Percentiles rank a stretch among this genome's conserved stretches.
These are phyloP conservation scores for Dexiosoma caninum DNA, from an alignment of 2,888 invertebrate species.

Conservation along the genomic window DNA sequence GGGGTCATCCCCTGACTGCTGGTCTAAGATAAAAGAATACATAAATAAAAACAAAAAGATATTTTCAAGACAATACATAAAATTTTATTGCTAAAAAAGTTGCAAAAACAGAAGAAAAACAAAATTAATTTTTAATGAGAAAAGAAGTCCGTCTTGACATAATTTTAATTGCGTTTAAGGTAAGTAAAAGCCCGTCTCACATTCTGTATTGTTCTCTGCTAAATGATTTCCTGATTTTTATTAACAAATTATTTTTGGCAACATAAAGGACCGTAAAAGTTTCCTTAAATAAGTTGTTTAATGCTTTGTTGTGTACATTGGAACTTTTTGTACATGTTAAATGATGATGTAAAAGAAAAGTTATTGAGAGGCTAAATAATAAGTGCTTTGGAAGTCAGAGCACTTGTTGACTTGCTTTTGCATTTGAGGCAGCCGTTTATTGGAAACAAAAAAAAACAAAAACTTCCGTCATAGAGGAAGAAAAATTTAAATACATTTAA, in stretches of 20 bases:
- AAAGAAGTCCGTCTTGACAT: neutral
- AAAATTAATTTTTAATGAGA: no score
- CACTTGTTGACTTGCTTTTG: conserved; percentile 56
- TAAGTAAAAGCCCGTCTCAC: neutral
- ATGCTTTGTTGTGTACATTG: conserved; percentile 8
- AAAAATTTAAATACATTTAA: neutral
- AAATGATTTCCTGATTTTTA: neutral
- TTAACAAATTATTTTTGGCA: conserved; percentile 9
- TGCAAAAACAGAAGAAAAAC: no score
- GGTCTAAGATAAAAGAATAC: no score
- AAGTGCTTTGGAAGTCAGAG: conserved; percentile 27
- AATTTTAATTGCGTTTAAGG: neutral
- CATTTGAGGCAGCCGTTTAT: conserved; percentile 38
- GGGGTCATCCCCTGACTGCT: no score
- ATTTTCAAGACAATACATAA: no score
- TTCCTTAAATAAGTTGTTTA: neutral
- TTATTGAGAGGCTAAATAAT: conserved; percentile 43
- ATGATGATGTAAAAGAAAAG: neutral
- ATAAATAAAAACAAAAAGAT: no score
- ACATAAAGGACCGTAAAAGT: neutral
- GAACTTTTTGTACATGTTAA: conserved; percentile 4
- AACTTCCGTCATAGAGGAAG: neutral
- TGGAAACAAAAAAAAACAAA: no score
- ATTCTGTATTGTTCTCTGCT: neutral
- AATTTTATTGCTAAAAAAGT: no score